Conservation (phyloP, 2,113 vertebrate species). For the Prunella himalayana region DNA sequence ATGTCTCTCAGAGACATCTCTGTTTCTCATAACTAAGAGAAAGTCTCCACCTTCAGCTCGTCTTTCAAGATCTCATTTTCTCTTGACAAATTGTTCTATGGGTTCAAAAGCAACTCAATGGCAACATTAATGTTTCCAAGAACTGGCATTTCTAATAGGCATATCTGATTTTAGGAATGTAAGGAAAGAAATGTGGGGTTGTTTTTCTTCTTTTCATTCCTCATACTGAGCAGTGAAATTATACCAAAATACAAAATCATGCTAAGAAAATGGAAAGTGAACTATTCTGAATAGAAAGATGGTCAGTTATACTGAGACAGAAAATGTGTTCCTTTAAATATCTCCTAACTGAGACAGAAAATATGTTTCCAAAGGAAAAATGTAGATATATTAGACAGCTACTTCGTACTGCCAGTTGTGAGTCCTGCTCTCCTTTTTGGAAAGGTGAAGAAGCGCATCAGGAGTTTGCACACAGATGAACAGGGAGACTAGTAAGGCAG, state of each 20-base stretch:
- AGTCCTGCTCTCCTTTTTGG: neutral
- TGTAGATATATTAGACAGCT: neutral
- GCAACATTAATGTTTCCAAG: neutral
- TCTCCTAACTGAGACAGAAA: neutral
- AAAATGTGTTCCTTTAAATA: neutral
- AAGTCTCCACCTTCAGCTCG: neutral
- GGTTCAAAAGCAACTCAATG: neutral
- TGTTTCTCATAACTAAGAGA: neutral
- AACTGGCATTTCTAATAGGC: neutral
- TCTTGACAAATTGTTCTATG: neutral
- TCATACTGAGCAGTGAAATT: neutral
- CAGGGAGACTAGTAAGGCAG: neutral
- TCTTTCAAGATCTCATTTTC: neutral
- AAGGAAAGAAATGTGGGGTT: neutral
- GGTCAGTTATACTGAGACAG: neutral
- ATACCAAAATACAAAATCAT: neutral
- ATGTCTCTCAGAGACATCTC: neutral
- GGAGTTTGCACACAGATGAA: neutral
- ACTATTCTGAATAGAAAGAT: neutral
- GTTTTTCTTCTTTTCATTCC: neutral
- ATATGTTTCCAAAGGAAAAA: neutral
- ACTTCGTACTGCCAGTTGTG: neutral
- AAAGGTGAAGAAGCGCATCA: fast-evolving
- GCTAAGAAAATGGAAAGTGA: neutral
- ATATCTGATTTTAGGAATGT: neutral